These are phyloP conservation scores for Tethya wilhelma DNA, from an alignment of 37 sponge, comb jelly and placozoan species.

Conservation along the genomic window DNA sequence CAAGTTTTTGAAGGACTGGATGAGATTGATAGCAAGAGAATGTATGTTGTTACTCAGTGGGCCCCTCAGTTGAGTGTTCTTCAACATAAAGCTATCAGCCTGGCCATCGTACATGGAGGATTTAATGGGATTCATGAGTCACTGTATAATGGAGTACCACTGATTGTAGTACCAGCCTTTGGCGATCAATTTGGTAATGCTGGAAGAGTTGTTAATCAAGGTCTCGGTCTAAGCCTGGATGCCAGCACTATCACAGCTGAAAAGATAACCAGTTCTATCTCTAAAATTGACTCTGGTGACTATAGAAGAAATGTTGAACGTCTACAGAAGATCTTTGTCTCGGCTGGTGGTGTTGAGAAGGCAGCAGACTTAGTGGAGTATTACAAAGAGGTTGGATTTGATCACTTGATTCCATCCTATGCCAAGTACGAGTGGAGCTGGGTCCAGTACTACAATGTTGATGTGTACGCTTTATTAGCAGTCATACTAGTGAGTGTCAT, in stretches of 20 bases:
- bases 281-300: no score
- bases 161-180: background rate
- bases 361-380: no score
- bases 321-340: no score
- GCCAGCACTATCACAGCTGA: background rate
- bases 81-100: slow-evolving; percentile 16
- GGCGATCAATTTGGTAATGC: background rate
- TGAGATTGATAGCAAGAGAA: slow-evolving; percentile 12
- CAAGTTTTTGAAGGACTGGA: slow-evolving; percentile 26
- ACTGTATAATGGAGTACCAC: slow-evolving; percentile 8
- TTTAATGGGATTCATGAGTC: slow-evolving; percentile 54
- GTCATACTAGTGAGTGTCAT: no score
- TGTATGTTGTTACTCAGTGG: slow-evolving; percentile 44
- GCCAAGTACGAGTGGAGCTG: no score
- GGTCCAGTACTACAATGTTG: no score
- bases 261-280: no score
- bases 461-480: no score
- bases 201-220: background rate
- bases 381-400: no score
- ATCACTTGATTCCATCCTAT: no score
- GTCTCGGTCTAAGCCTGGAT: background rate
- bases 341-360: no score
- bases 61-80: slow-evolving; percentile 45
- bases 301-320: no score
- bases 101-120: slow-evolving; percentile 62